phyloP scores from a whole-genome alignment of 2,888 invertebrate species.

The Graphium colonna region DNA sequence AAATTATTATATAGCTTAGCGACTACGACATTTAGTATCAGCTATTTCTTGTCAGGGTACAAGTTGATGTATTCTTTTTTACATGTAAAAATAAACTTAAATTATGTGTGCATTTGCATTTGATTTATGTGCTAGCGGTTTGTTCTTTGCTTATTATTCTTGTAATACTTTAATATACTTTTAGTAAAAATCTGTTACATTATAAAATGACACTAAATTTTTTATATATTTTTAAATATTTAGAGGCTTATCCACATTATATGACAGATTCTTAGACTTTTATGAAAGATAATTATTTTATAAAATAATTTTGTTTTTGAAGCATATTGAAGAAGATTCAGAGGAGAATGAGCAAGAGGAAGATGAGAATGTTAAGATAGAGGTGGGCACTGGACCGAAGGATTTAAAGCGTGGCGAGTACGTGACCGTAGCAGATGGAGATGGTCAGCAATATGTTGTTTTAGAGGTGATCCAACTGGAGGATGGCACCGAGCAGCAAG shows the following conservation, averaged over 20 bases:
- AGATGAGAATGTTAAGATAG: slow-evolving; percentile 36
- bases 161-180: no score
- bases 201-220: not conserved
- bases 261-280: not conserved
- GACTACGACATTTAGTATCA: no score
- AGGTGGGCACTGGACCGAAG: slow-evolving; percentile 36
- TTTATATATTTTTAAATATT: no score
- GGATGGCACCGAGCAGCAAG: slow-evolving; percentile 81
- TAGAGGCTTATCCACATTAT: no score
- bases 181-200: not conserved
- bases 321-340: slow-evolving; percentile 33
- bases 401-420: slow-evolving; percentile 54
- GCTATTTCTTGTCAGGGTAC: no score
- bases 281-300: not conserved
- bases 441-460: slow-evolving; percentile 92
- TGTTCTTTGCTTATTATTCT: no score
- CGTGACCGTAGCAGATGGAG: slow-evolving; percentile 56
- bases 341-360: slow-evolving; percentile 46
- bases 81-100: no score
- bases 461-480: slow-evolving; percentile 92
- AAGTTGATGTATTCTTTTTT: no score
- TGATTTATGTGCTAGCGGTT: no score
- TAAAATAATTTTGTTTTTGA: not conserved
- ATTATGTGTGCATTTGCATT: no score
- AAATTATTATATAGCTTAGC: no score